Evolutionary conservation across 1,140 invertebrate genomes (phyloP), one percentile per base, ranked within the genome.

Genomic region (Brachionus angularis): DNA sequence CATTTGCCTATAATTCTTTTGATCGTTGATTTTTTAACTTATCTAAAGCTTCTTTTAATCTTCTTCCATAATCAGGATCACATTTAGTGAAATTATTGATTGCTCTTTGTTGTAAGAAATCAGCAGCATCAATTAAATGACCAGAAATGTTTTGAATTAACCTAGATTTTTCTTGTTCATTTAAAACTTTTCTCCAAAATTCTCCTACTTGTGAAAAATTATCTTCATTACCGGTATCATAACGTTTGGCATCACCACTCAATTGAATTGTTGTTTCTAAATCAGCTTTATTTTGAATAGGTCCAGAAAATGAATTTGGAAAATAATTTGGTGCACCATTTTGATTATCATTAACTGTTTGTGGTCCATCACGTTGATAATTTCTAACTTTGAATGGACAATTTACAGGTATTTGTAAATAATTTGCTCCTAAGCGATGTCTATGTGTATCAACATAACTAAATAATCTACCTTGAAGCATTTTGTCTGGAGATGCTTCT

Each of bases 371-470:
- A 36, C 93, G 86, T 79, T 93, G 90, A 79, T 90, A 93, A 79
- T 95, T 94, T 5, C 80, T 79, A 7, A 78, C 75, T 79, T 79
- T 78, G 75, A 87, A 91, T 0, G 94, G 93, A 76, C 91, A 92
- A 79, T 98, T 98, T n/a, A 98, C 91, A 5, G 93, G 90, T 42
- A 98, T 85, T 79, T 96, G 91, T 46, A 89, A 83, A 81, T 89
- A 94, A 79, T 98, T 98, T 0, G 90, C 85, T 39, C 95, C 95
- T 42, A 98, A 84, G 23, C 94, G 87, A 81, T 97, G 89, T 72
- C 91, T 86, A 76, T 96, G 93, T 3, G 96, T 94, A 81, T 98
- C 96, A 4, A 86, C 86, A 80, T 98, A 98, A 10, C 92, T 87
- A 79, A 96, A 96, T 5, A 98, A 82, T 74, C 96, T 88, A 39